Evolutionary conservation across 2,888 invertebrate species (phyloP).

Genomic region (Bombylius discolor): DNA sequence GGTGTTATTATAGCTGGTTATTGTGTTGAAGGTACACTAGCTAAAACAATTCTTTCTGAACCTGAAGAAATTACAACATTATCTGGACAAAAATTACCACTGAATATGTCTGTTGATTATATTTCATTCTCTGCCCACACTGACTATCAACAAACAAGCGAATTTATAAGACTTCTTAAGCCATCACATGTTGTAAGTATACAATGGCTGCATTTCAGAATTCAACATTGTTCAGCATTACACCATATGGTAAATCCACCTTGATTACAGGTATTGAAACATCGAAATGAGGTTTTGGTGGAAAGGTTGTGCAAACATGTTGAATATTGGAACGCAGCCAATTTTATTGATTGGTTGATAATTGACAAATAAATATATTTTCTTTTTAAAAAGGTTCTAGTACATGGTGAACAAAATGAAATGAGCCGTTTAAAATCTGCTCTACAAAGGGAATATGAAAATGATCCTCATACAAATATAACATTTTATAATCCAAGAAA

Average conservation of each 20-base stretch:
- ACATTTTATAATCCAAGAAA: conserved; percentile 92
- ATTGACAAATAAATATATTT: too few relatives aligned
- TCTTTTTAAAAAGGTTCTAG: conserved; percentile 32
- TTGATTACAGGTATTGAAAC: too few relatives aligned
- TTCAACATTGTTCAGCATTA: too few relatives aligned
- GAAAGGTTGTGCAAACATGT: too few relatives aligned
- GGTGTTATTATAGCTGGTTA: conserved; percentile 98
- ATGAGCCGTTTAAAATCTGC: conserved; percentile 95
- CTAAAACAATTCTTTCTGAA: conserved; percentile 89
- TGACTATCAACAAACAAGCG: conserved; percentile 58
- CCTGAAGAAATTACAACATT: conserved; percentile 95
- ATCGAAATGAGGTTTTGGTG: too few relatives aligned
- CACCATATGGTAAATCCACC: too few relatives aligned
- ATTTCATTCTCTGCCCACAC: conserved; percentile 99
- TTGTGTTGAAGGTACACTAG: conserved; percentile 80
- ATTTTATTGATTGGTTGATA: too few relatives aligned
- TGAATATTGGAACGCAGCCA: too few relatives aligned
- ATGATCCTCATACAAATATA: conserved; percentile 62
- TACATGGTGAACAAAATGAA: conserved; percentile 98
- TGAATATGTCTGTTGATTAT: conserved; percentile 97
- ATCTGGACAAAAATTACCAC: conserved; percentile 87
- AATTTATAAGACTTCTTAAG: conserved; percentile 86
- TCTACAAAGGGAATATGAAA: conserved; percentile 57
- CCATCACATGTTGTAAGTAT: conserved; percentile 79
- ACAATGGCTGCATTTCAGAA: too few relatives aligned